Evolutionary conservation across 2,888 invertebrate species (phyloP), one percentile per base, ranked within the genome.

Genomic region (Spisula solida): DNA sequence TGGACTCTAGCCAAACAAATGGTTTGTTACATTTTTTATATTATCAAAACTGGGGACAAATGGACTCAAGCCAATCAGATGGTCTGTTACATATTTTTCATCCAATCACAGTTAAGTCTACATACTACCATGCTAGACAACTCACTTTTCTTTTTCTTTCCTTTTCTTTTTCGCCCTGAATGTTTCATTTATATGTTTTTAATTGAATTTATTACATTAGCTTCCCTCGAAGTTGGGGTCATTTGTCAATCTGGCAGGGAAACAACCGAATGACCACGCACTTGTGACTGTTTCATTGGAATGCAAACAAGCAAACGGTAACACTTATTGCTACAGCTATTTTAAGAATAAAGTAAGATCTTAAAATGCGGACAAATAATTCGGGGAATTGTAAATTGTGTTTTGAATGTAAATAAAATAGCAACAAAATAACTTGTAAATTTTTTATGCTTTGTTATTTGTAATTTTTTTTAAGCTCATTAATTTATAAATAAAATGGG

Each of bases 111-210:
- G 81, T 85, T 86, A 79, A 31, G 82, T 88, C 90, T 90, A 90
- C 66, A 90, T 90, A 92, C 79, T 81, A 47, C 79, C 92, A 92
- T 92, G 90, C 92, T 85, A 88, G 81, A 60, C 78, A 75, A 93
- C 93, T 93, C 93, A 94, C 94, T 89, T 86, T 94, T 94, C 90
- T 93, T 93, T 92, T 92, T 91, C 91, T 92, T 93, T 78, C 93
- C 92, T 75, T 92, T 92, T 82, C 87, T 83, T 85, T 86, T 90
- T 34, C 85, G 82, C 55, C 92, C 92, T 92, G 80, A 51, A 25
- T 82, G 60, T 81, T 85, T 83, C 41, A 51, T 48, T 83, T 31
- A 75, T 75, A 75, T 75, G 75, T 14, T 25, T n/a, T 31, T 25
- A 34, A 70, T 70, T 70, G 31, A 29, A 25, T 25, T 25, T 31